Evolutionary conservation across 2,888 invertebrate genomes (phyloP), one percentile per base, ranked within the genome.

Genomic region (Hydrotaea diabolus): DNA sequence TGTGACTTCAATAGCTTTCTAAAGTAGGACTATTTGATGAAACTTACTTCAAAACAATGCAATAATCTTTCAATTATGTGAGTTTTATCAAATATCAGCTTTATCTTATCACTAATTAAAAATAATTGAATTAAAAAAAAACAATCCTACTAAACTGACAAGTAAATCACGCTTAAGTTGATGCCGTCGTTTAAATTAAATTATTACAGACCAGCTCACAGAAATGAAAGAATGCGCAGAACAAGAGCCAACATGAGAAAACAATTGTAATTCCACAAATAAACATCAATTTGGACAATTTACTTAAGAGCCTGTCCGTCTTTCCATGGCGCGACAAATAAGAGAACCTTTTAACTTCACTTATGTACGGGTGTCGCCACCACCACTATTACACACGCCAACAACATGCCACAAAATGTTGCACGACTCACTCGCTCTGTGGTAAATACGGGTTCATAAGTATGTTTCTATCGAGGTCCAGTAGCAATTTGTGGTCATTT

Each of bases 241-340:
- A 59, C 8, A 31, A 55, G 7, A 55, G 23, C 9, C 7, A 8
- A 59, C 19, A n/a, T 17, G 0, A n/a, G n/a, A 39, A 66, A 13
- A 39, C 66, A 66, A 43, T 66, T 66, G 57, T 74, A 85, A 79
- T 76, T 82, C 69, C 76, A 74, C 76, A 85, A 79, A 85, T 79
- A 85, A 85, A 85, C 81, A 82, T 76, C 79, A 85, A 85, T 76
- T 76, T 76, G 73, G 72, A 77, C 85, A 85, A 85, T 85, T 85
- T 85, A 74, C 36, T 82, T 79, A 79, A 84, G 84, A 84, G 76
- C 76, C 31, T 49, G 21, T 69, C 75, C 9, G n/a, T n/a, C n/a
- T n/a, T n/a, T n/a, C 7, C 7, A 7, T 4, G 31, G 39, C 62
- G 46, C 71, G 55, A 72, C 62, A 3, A 69, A 80, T 77, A 62